Conservation (phyloP, 1,140 invertebrate genomes). For the Caenorhabditis briggsae region DNA sequence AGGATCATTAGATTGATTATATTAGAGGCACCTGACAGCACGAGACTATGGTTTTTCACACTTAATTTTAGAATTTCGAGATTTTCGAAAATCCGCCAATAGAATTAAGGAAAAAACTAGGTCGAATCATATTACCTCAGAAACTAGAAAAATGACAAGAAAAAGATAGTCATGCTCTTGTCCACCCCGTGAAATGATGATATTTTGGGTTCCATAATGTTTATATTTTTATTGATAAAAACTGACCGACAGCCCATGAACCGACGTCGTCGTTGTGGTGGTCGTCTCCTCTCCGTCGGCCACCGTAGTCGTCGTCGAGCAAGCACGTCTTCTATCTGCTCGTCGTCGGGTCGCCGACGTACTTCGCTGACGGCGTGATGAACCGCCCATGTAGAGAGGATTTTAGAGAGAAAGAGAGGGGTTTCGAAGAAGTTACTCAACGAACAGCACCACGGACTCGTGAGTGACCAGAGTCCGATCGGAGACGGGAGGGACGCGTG, state of each 20-base stretch:
- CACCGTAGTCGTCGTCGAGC: not conserved
- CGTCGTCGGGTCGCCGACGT: conserved; percentile 32
- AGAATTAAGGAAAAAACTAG: not conserved
- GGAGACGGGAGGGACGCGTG: conserved; percentile 5
- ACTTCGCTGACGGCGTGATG: conserved; percentile 42
- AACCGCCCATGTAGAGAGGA: conserved; percentile 25
- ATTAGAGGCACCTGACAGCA: no score
- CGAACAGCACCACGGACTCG: conserved; percentile 4
- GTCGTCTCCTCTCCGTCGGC: conserved; percentile 12
- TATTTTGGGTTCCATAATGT: not conserved
- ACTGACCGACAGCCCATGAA: conserved; percentile 43
- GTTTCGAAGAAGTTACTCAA: not conserved
- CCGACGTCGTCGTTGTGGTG: not conserved
- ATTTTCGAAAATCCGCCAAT: no score
- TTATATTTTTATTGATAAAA: not conserved
- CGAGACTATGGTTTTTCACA: no score
- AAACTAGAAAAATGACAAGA: not conserved
- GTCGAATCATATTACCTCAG: not conserved
- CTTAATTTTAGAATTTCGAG: no score
- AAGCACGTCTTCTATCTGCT: not conserved
- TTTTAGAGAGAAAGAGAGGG: not conserved
- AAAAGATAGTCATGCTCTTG: conserved; percentile 17
- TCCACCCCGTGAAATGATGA: conserved; percentile 36
- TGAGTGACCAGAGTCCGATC: conserved; percentile 36
- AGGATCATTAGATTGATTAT: no score